phyloP scores from a whole-genome alignment of 2,113 vertebrate genomes.

The Ovibos moschatus region DNA sequence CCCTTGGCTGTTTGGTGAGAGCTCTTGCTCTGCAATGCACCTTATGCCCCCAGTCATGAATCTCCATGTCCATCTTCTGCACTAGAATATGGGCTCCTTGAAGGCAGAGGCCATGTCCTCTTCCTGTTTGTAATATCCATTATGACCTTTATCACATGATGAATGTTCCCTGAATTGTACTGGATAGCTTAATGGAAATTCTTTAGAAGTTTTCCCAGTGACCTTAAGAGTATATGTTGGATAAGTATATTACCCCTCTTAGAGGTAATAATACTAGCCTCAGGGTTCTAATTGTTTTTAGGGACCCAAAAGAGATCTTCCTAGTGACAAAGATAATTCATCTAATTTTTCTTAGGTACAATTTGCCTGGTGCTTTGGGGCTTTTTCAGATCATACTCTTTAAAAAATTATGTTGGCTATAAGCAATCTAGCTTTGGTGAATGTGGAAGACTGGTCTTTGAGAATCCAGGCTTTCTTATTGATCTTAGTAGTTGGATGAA shows the following conservation, averaged over 20 bases:
- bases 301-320: neutral
- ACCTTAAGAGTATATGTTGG: neutral
- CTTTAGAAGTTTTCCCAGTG: neutral
- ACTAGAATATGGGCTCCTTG: neutral
- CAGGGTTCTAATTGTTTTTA: neutral
- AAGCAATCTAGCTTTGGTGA: neutral
- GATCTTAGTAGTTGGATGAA: too few relatives aligned
- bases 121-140: neutral
- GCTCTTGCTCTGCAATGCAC: neutral
- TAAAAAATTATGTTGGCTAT: neutral
- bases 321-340: neutral
- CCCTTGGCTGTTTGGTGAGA: neutral
- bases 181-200: neutral
- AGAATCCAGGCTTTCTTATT: neutral
- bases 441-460: neutral
- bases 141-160: neutral
- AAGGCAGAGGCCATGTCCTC: neutral
- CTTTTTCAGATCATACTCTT: neutral
- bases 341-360: neutral
- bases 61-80: neutral
- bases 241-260: neutral
- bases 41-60: neutral
- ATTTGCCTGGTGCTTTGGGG: neutral
- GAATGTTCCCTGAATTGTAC: neutral
- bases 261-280: neutral